These are phyloP conservation scores for Lasioglossum malachurum DNA, from an alignment of 2,888 invertebrate genomes.

Conservation along the genomic window DNA sequence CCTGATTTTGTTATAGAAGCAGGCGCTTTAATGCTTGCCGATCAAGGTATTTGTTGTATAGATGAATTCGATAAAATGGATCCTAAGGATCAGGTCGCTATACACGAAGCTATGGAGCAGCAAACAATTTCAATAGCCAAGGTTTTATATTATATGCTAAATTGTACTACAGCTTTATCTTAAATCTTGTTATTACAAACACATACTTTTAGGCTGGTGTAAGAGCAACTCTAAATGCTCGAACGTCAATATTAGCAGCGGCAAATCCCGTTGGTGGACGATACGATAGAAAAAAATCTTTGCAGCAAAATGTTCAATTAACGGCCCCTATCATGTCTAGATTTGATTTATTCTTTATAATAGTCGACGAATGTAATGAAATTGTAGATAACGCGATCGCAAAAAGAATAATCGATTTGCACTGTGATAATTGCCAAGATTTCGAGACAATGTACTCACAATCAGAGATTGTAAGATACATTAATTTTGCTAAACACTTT, in stretches of 20 bases:
- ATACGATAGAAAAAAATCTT: slow-evolving; percentile 96
- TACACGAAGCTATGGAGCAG: slow-evolving; percentile 99
- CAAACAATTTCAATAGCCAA: slow-evolving; percentile 99
- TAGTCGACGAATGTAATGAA: slow-evolving; percentile 98
- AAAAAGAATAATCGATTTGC: slow-evolving; percentile 96
- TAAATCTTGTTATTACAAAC: not conserved
- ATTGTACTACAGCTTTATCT: not conserved
- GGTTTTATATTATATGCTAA: slow-evolving; percentile 84
- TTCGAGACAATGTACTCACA: slow-evolving; percentile 93
- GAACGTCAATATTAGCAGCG: slow-evolving; percentile 98
- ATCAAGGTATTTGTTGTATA: slow-evolving; percentile 99
- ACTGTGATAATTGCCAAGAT: slow-evolving; percentile 92
- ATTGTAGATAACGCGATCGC: slow-evolving; percentile 99
- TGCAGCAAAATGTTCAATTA: slow-evolving; percentile 97
- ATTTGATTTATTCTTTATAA: slow-evolving; percentile 99
- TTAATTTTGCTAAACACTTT: slow-evolving; percentile 98
- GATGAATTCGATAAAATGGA: slow-evolving; percentile 99
- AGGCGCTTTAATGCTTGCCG: slow-evolving; percentile 99
- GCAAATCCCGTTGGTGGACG: slow-evolving; percentile 99
- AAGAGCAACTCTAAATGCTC: slow-evolving; percentile 98
- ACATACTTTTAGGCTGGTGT: slow-evolving; percentile 92
- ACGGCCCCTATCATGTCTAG: slow-evolving; percentile 99
- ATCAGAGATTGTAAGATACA: slow-evolving; percentile 96
- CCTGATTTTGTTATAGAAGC: slow-evolving; percentile 99
- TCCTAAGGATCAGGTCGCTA: slow-evolving; percentile 98